Evolutionary conservation across 2,797 vertebrate genomes (phyloP).

Genomic region (Rhinichthys osculus): DNA sequence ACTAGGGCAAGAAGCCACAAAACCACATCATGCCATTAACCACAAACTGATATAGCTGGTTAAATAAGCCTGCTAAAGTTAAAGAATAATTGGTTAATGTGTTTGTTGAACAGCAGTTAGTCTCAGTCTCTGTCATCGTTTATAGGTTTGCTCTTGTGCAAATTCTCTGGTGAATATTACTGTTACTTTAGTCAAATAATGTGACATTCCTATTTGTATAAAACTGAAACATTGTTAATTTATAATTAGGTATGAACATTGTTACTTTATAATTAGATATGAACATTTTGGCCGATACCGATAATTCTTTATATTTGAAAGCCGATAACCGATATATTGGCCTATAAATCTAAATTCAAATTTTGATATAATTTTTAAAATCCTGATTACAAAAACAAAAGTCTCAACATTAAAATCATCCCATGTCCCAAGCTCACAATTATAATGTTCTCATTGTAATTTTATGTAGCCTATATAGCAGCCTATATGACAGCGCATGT

Average conservation of each 20-base stretch:
- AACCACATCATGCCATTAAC: neutral
- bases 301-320: too few relatives aligned
- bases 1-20: slow-evolving; percentile 15
- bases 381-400: too few relatives aligned
- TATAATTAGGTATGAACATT: too few relatives aligned
- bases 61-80: neutral
- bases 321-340: too few relatives aligned
- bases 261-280: neutral
- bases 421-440: too few relatives aligned
- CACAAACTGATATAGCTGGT: neutral
- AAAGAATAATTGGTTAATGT: neutral
- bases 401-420: too few relatives aligned
- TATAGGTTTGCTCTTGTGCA: neutral
- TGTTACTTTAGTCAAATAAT: neutral
- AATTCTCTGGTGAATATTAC: neutral
- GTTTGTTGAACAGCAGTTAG: neutral
- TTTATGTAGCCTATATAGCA: too few relatives aligned
- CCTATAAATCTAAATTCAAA: too few relatives aligned
- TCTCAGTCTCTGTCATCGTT: neutral
- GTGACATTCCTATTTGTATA: neutral
- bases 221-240: neutral
- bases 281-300: too few relatives aligned
- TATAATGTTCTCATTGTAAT: too few relatives aligned
- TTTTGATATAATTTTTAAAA: too few relatives aligned
- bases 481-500: too few relatives aligned